Base-by-base conservation (phyloP, 2,113 vertebrate genomes). In the Hiodon alosoides region DNA sequence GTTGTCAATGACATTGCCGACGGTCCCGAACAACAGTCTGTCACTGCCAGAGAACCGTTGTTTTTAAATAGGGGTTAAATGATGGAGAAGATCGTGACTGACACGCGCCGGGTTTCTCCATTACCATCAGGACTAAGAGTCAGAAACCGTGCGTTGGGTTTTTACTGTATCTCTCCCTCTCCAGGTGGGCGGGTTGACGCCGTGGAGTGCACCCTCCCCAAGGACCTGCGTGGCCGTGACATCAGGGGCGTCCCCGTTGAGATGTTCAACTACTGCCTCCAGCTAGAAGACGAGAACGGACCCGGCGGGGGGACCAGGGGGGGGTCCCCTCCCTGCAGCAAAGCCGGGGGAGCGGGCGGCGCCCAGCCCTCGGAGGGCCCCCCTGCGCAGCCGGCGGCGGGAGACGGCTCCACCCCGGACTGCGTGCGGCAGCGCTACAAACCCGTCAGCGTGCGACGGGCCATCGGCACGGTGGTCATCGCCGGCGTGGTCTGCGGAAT, bases 191-290 rank as follows among this genome's bases (percentile, higher is more conserved):
- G 92, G 71, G 92, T 99, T 10, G 97, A 99, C 75, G 97, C 95
- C n/a, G 86, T 99, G 77, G 93, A 97, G 75, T 99, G 97, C 83
- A 98, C 95, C 31, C 90, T 99, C 17, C 97, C 97, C 11, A 98
- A 99, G 85, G 96, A 99, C 79, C 93, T 99, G 86, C 91, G 95
- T 80, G 97, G 97, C 62, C 93, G 95, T 83, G 96, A 98, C 86
- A 98, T 99, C 90, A 90, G 96, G 0, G 85, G 92, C 69, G 95
- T 99, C 74, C 97, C 97, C 3, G 91, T 98, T 88, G 97, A 99
- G 88, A 98, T 99, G 96, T 99, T 99, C 86, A 97, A 95, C 89
- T 98, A 98, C 85, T 99, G 97, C 83, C 94, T 96, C 71, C 95
- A 96, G 82, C 83, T 98, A 72, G 97, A 98, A 50, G 96, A 96